phyloP scores from a whole-genome alignment of 2,888 invertebrate species.

The Mythimna impura region DNA sequence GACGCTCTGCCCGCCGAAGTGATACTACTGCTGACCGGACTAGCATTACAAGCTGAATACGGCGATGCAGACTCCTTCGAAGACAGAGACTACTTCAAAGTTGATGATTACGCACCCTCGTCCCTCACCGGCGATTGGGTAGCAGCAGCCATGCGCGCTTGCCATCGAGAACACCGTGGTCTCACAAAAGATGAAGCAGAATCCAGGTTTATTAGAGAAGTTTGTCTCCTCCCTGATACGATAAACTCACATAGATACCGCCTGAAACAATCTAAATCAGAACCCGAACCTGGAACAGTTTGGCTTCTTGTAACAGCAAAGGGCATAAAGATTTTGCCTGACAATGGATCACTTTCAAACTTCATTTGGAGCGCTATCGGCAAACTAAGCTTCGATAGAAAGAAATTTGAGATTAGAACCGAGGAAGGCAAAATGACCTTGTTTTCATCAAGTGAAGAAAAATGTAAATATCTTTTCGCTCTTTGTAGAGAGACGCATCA shows the following conservation, averaged over 20 bases:
- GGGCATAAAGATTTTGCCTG: constrained; percentile 96
- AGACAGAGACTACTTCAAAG: constrained; percentile 92
- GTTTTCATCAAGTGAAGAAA: constrained; percentile 97
- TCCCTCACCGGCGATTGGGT: constrained; percentile 91
- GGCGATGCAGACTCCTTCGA: constrained; percentile 92
- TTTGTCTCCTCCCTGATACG: constrained; percentile 95
- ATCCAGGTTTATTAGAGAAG: constrained; percentile 96
- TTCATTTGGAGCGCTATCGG: constrained; percentile 99
- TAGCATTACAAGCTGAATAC: constrained; percentile 97
- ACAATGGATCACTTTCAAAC: constrained; percentile 92
- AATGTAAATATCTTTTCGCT: constrained; percentile 96
- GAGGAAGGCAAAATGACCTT: constrained; percentile 96
- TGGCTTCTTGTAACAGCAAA: constrained; percentile 97
- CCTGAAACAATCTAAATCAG: constrained; percentile 94
- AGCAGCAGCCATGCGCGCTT: constrained; percentile 92
- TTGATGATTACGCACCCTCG: constrained; percentile 96
- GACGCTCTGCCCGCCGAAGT: constrained; percentile 92
- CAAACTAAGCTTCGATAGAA: constrained; percentile 98
- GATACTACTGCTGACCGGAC: constrained; percentile 95
- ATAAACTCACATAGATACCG: constrained; percentile 97
- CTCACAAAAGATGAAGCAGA: constrained; percentile 95
- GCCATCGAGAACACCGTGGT: constrained; percentile 95
- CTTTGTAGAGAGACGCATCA: constrained; percentile 98
- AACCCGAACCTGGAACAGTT: constrained; percentile 94
- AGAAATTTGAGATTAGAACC: constrained; percentile 98